A percentile compares a stretch with the other conserved stretches of the same genome.
Conservation (phyloP, 1,140 invertebrate species). For the Propsilocerus akamusi region DNA sequence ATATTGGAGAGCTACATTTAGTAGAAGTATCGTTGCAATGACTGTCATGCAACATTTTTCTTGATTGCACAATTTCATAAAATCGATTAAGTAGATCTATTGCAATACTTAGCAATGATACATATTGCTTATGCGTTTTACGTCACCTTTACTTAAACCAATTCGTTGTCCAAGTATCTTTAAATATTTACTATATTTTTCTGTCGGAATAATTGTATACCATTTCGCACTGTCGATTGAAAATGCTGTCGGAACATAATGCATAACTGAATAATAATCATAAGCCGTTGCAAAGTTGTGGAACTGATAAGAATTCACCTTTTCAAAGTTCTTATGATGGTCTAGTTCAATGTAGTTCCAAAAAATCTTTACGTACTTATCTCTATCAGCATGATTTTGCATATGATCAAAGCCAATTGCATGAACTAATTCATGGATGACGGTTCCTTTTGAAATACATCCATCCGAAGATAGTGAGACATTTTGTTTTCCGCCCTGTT, state of each 20-base stretch:
- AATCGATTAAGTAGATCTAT: too few species aligned
- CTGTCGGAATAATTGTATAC: constrained; percentile 42
- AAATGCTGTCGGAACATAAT: constrained; percentile 56
- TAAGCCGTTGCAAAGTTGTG: constrained; percentile 43
- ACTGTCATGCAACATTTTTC: too few species aligned
- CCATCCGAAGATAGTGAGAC: constrained; percentile 52
- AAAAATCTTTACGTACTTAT: constrained; percentile 47
- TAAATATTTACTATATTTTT: constrained; percentile 23
- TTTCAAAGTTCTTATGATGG: constrained; percentile 48
- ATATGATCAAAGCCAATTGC: constrained; percentile 72
- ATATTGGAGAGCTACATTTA: too few species aligned
- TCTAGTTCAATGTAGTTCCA: constrained; percentile 51
- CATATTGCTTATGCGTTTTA: constrained; percentile 52
- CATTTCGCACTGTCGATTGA: constrained; percentile 39
- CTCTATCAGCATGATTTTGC: constrained; percentile 64
- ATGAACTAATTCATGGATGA: constrained; percentile 70
- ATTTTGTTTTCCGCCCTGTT: constrained; percentile 35
- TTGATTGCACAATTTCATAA: too few species aligned
- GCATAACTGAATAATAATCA: constrained; percentile 66
- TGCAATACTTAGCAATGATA: too few species aligned
- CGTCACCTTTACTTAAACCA: constrained; percentile 46
- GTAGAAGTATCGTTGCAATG: too few species aligned
- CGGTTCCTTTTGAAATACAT: constrained; percentile 50
- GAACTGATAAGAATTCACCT: constrained; percentile 31
- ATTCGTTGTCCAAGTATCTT: constrained; percentile 42